Conservation (phyloP, 2,113 vertebrate species). For the Semicossyphus pulcher region DNA sequence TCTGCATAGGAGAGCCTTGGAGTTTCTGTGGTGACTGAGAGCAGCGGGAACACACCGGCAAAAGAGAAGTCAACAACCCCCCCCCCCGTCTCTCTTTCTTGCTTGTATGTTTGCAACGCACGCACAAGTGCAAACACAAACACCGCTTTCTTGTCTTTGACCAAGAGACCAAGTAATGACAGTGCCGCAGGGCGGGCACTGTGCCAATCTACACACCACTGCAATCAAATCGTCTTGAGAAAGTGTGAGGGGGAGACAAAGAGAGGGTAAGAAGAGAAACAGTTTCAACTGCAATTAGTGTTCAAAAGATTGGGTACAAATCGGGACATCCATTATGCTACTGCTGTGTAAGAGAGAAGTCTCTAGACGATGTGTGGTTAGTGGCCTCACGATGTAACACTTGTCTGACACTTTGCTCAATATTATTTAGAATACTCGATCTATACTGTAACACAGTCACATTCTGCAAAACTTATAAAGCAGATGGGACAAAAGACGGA, state of each 20-base stretch:
- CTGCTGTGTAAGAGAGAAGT: conserved; percentile 4
- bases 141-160: conserved; percentile 40
- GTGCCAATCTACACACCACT: conserved; percentile 74
- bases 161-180: conserved; percentile 54
- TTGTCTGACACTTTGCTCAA: neutral
- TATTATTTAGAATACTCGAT: neutral
- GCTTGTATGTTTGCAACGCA: conserved; percentile 10
- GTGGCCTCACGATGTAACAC: neutral
- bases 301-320: conserved; percentile 28
- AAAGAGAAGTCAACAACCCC: no score
- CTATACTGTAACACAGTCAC: neutral
- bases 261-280: neutral
- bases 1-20: conserved; percentile 6
- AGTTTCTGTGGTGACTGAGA: conserved; percentile 38
- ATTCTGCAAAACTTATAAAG: neutral
- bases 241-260: conserved; percentile 17
- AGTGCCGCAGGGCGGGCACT: conserved; percentile 68
- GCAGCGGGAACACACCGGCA: no score
- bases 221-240: conserved; percentile 65
- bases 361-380: conserved; percentile 15
- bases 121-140: conserved; percentile 11
- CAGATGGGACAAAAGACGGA: neutral
- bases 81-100: neutral
- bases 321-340: conserved; percentile 5
- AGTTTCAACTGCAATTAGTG: conserved; percentile 15